Conservation (phyloP, 1,140 invertebrate species). For the Nomia melanderi region DNA sequence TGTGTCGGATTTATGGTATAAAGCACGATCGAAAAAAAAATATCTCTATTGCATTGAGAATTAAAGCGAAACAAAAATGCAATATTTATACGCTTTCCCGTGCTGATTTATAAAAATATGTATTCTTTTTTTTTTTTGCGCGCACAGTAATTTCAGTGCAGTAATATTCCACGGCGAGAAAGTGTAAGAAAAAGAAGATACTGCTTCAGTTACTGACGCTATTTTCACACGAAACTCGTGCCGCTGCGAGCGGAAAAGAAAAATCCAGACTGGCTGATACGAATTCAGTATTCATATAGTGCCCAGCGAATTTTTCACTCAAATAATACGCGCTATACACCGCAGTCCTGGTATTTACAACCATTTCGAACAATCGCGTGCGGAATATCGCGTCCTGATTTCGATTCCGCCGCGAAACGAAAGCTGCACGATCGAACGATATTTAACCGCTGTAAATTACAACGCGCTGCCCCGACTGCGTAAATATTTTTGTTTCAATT, state of each 20-base stretch:
- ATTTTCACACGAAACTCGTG: not conserved
- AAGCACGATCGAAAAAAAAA: not conserved
- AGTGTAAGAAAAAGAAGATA: not conserved
- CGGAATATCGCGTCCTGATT: too few relatives aligned
- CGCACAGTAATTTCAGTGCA: too few relatives aligned
- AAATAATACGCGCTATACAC: not conserved
- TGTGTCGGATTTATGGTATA: not conserved
- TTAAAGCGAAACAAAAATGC: not conserved
- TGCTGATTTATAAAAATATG: not conserved
- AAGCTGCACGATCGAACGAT: not conserved
- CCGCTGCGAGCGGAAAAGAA: not conserved
- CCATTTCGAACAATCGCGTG: not conserved
- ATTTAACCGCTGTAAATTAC: not conserved
- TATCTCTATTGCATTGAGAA: not conserved
- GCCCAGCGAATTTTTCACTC: not conserved
- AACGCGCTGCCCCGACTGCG: not conserved
- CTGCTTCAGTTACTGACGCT: not conserved
- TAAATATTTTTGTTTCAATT: conserved; percentile 23
- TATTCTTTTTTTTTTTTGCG: too few relatives aligned
- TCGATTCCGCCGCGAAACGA: not conserved
- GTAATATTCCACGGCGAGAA: too few relatives aligned
- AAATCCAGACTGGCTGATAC: not conserved
- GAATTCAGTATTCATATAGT: not conserved
- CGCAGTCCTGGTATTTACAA: not conserved
- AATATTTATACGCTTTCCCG: too few relatives aligned